Evolutionary conservation across 2,888 invertebrate species (phyloP), one percentile per base, ranked within the genome.

Genomic region (Nebria brevicollis): DNA sequence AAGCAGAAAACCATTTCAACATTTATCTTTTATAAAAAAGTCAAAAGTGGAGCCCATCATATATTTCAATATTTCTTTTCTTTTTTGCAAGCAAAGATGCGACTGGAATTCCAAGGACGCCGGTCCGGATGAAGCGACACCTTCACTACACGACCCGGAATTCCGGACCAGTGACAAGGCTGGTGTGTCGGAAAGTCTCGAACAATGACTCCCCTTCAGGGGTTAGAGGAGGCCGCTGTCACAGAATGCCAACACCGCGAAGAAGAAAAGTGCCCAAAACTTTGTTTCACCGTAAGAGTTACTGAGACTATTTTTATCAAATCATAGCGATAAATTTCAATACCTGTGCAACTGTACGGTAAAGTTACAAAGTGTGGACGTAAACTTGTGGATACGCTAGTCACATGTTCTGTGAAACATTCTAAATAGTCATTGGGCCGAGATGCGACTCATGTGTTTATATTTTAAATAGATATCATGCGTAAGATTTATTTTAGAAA

Each of bases 241-340:
- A 25, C 70, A 20, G 20, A 70, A 70, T 25, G 34, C 70, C 34
- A 34, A 34, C 25, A 11, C 26, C 13, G 15, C 25, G 70, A 70
- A 25, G 25, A 25, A 25, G 72, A 26, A 73, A 73, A 15, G 42
- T 41, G 26, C 15, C 34, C 20, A 34, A 42, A 79, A 79, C 68
- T 79, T 77, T 68, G 79, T 78, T 77, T 34, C 68, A 15, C 42
- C 65, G 73, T 65, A 74, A 78, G 66, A 75, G 64, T 79, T 74
- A 74, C 79, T 42, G 74, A 15, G 72, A 66, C 79, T 75, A 79
- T 79, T 74, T 79, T 79, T 79, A 79, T 79, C 79, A 74, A 79
- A 75, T 76, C 75, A 76, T 72, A 34, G 81, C 76, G 75, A 81
- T 81, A 81, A 81, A 81, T 81, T 81, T 81, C 76, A 81, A 77